A percentile compares a stretch with the other conserved stretches of the same genome.
phyloP scores from a whole-genome alignment of 2,888 invertebrate genomes.

The Stramonita haemastoma region DNA sequence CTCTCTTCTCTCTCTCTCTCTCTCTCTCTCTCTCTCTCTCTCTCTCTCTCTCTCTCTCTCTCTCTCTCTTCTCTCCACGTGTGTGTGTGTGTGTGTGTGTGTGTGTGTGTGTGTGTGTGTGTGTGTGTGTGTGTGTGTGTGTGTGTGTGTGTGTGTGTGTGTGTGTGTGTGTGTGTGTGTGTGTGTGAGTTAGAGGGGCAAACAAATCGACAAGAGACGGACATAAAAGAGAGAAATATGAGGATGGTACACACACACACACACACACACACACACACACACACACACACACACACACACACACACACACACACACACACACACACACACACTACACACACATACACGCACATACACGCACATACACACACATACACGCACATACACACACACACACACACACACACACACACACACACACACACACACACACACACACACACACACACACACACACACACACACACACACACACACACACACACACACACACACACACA shows the following conservation, averaged over 20 bases:
- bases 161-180: too few relatives aligned
- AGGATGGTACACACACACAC: not conserved
- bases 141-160: too few relatives aligned
- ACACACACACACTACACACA: too few relatives aligned
- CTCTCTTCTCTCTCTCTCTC: too few relatives aligned
- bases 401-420: not conserved
- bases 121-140: not conserved
- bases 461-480: not conserved
- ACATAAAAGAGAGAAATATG: too few relatives aligned
- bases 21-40: not conserved
- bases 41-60: not conserved
- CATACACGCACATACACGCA: too few relatives aligned
- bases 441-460: not conserved
- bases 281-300: not conserved
- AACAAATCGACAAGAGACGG: too few relatives aligned
- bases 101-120: not conserved
- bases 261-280: not conserved
- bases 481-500: too few relatives aligned
- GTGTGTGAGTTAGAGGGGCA: too few relatives aligned
- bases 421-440: not conserved
- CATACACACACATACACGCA: too few relatives aligned
- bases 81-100: not conserved
- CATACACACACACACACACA: not conserved
- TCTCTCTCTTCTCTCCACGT: not conserved
- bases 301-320: too few relatives aligned